These are phyloP conservation scores for Polymixis lichenea DNA, from an alignment of 2,888 invertebrate species.

Conservation along the genomic window DNA sequence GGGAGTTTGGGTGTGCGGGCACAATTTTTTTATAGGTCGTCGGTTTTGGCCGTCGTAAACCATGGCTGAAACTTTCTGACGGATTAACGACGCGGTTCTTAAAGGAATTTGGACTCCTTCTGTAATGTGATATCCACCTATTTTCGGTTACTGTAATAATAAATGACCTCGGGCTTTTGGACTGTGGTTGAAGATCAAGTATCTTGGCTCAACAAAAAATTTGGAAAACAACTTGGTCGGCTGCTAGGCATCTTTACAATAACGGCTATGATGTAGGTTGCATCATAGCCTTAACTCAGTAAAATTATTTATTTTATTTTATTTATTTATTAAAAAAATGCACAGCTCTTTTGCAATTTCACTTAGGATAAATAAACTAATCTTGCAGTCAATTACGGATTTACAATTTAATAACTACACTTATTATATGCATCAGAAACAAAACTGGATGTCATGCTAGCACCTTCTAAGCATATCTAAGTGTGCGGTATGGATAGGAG, in stretches of 20 bases:
- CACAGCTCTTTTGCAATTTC: too few relatives aligned
- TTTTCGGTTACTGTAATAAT: constrained; percentile 56
- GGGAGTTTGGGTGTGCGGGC: constrained; percentile 82
- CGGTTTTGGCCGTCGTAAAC: constrained; percentile 79
- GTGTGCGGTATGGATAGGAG: too few relatives aligned
- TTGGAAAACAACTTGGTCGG: not conserved
- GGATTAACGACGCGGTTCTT: constrained; percentile 75
- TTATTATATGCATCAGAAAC: too few relatives aligned
- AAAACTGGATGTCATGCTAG: too few relatives aligned
- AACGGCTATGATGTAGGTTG: not conserved
- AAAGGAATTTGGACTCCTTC: constrained; percentile 64
- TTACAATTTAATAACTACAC: too few relatives aligned
- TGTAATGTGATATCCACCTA: constrained; percentile 61
- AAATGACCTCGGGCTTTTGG: constrained; percentile 51
- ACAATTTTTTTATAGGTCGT: constrained; percentile 79
- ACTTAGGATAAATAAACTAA: too few relatives aligned
- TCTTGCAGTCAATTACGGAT: too few relatives aligned
- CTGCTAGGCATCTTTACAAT: not conserved
- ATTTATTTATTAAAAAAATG: too few relatives aligned
- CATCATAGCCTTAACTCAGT: not conserved
- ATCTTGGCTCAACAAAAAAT: constrained; percentile 19
- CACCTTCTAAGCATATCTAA: too few relatives aligned
- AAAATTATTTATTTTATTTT: too few relatives aligned
- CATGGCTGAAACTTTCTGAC: constrained; percentile 77
- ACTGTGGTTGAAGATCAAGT: constrained; percentile 27